Conservation (phyloP, 2,113 vertebrate species). For the Myrmophylax atrothorax region DNA sequence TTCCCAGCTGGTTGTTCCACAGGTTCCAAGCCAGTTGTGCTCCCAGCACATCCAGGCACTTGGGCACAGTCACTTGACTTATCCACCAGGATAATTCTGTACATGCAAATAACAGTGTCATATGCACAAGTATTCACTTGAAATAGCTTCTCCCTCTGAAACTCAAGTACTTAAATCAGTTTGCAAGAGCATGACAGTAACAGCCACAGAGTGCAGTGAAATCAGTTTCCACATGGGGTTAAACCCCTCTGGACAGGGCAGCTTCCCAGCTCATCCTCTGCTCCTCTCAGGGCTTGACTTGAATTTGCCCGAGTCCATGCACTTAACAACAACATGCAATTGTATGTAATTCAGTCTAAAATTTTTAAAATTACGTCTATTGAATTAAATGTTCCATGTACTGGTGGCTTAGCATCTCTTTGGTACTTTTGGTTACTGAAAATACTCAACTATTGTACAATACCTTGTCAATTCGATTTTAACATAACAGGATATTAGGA, state of each 20-base stretch:
- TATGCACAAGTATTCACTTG: background rate
- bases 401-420: background rate
- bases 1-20: background rate
- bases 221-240: background rate
- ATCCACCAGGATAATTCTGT: background rate
- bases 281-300: background rate
- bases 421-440: background rate
- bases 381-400: background rate
- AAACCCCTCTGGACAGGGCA: rapidly evolving
- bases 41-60: background rate
- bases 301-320: background rate
- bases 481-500: background rate
- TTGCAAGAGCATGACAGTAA: background rate
- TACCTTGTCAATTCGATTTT: background rate
- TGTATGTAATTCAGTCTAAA: background rate
- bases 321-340: background rate
- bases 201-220: background rate
- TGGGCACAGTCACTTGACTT: background rate
- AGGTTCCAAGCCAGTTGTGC: background rate
- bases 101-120: background rate
- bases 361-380: background rate
- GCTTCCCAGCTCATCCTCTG: background rate
- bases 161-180: background rate
- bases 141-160: background rate
- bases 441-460: background rate